phyloP scores from a whole-genome alignment of 2,797 vertebrate genomes.

The Xenops minutus region DNA sequence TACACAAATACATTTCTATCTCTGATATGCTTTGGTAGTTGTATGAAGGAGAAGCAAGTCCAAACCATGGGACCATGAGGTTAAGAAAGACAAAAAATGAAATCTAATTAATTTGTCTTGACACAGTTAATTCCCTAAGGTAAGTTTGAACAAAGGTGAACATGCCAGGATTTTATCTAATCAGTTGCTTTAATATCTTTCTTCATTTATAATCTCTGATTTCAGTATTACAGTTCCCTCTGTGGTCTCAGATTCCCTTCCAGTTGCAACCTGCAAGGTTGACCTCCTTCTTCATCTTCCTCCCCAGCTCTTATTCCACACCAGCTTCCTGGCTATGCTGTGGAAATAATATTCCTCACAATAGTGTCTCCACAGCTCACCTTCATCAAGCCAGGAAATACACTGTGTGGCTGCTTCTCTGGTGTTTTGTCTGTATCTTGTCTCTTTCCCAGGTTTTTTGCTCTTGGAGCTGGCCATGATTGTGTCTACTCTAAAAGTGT shows the following conservation, averaged over 20 bases:
- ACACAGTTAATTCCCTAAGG: background rate
- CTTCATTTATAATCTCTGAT: background rate
- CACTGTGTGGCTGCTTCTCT: background rate
- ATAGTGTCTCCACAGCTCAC: background rate
- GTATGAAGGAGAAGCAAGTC: background rate
- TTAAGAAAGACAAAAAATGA: background rate
- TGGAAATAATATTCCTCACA: background rate
- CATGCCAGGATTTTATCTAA: background rate
- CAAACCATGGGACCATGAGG: background rate
- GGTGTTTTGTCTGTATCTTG: background rate
- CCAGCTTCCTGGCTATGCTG: background rate
- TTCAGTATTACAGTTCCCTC: background rate
- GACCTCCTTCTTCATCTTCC: background rate
- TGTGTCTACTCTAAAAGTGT: background rate
- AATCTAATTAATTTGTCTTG: background rate
- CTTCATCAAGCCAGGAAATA: background rate
- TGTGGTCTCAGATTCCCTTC: background rate
- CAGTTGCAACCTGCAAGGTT: background rate
- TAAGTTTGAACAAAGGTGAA: background rate
- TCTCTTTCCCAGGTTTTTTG: background rate
- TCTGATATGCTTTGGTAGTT: background rate
- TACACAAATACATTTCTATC: background rate
- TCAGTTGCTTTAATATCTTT: background rate
- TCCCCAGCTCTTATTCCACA: background rate
- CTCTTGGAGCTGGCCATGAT: background rate